phyloP scores from a whole-genome alignment of 2,113 vertebrate species.

The Calypte anna region DNA sequence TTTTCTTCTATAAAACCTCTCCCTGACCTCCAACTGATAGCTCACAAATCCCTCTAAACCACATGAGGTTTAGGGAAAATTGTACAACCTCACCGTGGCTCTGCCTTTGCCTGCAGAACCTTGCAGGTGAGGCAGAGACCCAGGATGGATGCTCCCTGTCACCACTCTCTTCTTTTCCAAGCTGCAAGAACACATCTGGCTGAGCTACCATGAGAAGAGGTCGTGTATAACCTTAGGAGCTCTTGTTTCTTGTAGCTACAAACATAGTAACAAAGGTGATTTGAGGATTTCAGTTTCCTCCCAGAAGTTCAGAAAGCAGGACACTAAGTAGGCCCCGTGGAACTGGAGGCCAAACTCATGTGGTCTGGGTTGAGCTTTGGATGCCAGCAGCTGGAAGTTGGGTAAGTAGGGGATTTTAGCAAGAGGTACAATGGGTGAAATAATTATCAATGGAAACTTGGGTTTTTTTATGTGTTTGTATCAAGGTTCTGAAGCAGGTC shows the following conservation, averaged over 20 bases:
- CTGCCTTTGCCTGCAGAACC: neutral
- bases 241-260: neutral
- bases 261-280: neutral
- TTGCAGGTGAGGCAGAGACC: neutral
- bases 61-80: neutral
- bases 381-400: neutral
- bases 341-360: neutral
- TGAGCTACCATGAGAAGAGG: neutral
- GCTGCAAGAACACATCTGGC: neutral
- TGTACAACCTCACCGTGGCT: neutral
- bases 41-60: neutral
- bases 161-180: neutral
- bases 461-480: neutral
- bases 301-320: neutral
- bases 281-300: neutral
- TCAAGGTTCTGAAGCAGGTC: too few species aligned
- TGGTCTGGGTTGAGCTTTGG: neutral
- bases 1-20: neutral
- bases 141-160: neutral
- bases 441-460: neutral
- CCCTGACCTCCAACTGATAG: neutral
- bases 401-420: neutral
- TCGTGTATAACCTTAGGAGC: accelerated
- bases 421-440: neutral
- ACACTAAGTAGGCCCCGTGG: neutral